Conservation (phyloP, 2,888 invertebrate genomes). For the Encarsia formosa region DNA sequence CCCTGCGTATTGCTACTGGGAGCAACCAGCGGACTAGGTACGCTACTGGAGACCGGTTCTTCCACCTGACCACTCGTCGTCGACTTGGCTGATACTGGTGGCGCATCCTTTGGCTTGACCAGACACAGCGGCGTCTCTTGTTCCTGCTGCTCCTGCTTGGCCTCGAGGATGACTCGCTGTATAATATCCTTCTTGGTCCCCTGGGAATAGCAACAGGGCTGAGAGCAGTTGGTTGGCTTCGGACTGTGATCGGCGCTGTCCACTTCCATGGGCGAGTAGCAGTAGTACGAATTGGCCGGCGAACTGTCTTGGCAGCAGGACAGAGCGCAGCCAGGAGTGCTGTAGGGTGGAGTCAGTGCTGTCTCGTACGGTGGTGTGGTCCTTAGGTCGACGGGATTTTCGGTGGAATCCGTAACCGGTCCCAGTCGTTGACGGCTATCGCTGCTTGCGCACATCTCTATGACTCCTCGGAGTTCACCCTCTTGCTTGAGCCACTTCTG, state of each 20-base stretch:
- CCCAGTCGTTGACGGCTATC: constrained; percentile 46
- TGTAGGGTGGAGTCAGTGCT: background rate
- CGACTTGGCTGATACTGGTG: constrained; percentile 4
- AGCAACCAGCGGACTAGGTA: constrained; percentile 24
- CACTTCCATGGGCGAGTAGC: constrained; percentile 35
- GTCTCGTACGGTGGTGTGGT: constrained; percentile 24
- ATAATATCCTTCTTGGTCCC: no score
- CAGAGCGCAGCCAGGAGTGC: constrained; percentile 30
- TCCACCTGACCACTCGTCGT: constrained; percentile 17
- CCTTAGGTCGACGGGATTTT: constrained; percentile 44
- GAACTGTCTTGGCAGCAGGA: constrained; percentile 29
- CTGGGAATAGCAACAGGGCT: constrained; percentile 34
- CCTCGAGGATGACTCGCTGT: no score
- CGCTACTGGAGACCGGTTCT: constrained; percentile 39
- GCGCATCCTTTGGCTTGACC: constrained; percentile 47
- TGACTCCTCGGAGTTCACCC: constrained; percentile 47
- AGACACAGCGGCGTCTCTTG: constrained; percentile 52
- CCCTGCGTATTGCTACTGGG: constrained; percentile 56
- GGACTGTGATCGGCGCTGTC: constrained; percentile 24
- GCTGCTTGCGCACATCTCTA: constrained; percentile 41
- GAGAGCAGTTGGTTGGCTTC: constrained; percentile 18
- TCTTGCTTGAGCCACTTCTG: constrained; percentile 55
- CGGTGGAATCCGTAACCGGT: constrained; percentile 33
- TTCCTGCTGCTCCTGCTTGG: constrained; percentile 33
- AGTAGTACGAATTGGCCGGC: constrained; percentile 30